Percentiles rank a stretch among this genome's conserved stretches.
phyloP scores from a whole-genome alignment of 2,888 invertebrate genomes.

The Cosmia pyralina region DNA sequence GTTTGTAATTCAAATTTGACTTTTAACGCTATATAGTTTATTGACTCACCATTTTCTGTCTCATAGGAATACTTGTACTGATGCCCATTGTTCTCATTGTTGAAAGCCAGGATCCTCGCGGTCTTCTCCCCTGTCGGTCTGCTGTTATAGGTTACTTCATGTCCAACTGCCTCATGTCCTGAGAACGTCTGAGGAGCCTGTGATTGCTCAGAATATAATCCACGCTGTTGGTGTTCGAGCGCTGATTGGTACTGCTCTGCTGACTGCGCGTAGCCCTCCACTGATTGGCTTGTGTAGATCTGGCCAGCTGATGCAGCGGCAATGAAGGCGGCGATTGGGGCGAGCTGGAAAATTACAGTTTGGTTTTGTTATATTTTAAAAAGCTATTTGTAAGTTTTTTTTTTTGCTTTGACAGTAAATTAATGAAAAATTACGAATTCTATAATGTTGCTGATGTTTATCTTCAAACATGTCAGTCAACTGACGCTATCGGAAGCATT shows the following conservation, averaged over 20 bases:
- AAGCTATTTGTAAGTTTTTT: too few species aligned
- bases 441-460: too few species aligned
- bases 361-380: too few species aligned
- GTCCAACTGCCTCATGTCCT: conserved; percentile 52
- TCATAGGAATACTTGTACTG: conserved; percentile 88
- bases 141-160: conserved; percentile 50
- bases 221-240: conserved; percentile 75
- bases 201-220: conserved; percentile 73
- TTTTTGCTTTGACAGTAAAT: too few species aligned
- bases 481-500: too few species aligned
- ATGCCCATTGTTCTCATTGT: conserved; percentile 77
- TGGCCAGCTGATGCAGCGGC: conserved; percentile 79
- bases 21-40: background rate
- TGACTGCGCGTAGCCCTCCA: conserved; percentile 69
- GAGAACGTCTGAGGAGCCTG: conserved; percentile 62
- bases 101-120: conserved; percentile 78
- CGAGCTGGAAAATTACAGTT: conserved; percentile 72
- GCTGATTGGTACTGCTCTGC: conserved; percentile 79
- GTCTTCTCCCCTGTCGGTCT: conserved; percentile 70
- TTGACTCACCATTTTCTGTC: conserved; percentile 90
- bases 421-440: too few species aligned
- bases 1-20: background rate
- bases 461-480: too few species aligned
- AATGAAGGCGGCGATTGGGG: conserved; percentile 74
- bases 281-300: conserved; percentile 69